A percentile compares a stretch with the other conserved stretches of the same genome.
phyloP scores from a whole-genome alignment of 2,888 invertebrate species.

The Coremacera marginata region DNA sequence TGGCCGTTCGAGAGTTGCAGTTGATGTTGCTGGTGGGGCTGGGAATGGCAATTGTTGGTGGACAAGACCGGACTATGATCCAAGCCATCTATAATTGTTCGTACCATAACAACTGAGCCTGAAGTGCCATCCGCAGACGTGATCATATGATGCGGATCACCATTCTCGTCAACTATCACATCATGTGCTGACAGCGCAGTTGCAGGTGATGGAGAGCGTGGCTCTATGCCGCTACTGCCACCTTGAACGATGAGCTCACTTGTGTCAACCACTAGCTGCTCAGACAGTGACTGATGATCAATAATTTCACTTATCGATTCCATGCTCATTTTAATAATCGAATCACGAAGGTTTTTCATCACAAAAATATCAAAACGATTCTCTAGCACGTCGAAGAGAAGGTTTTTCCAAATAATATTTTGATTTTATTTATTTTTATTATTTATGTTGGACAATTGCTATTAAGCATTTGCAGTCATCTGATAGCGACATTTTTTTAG shows the following conservation, averaged over 20 bases:
- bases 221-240: constrained; percentile 51
- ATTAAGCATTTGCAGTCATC: no score
- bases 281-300: constrained; percentile 72
- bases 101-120: constrained; percentile 65
- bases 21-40: constrained; percentile 47
- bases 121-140: constrained; percentile 26
- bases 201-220: constrained; percentile 58
- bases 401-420: not conserved
- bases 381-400: not conserved
- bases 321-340: constrained; percentile 63
- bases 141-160: constrained; percentile 29
- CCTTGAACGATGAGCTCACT: constrained; percentile 55
- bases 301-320: constrained; percentile 75
- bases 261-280: constrained; percentile 68
- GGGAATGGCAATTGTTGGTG: constrained; percentile 28
- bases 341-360: constrained; percentile 37
- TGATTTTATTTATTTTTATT: not conserved
- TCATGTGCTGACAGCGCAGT: constrained; percentile 43
- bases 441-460: no score
- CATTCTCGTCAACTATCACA: constrained; percentile 45
- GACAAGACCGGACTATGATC: constrained; percentile 51
- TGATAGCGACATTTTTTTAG: no score
- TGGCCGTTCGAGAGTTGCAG: constrained; percentile 43
- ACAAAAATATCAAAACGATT: not conserved
- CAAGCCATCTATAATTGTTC: constrained; percentile 60